Base-by-base conservation (phyloP, 2,888 invertebrate species). In the Tachina fera region DNA sequence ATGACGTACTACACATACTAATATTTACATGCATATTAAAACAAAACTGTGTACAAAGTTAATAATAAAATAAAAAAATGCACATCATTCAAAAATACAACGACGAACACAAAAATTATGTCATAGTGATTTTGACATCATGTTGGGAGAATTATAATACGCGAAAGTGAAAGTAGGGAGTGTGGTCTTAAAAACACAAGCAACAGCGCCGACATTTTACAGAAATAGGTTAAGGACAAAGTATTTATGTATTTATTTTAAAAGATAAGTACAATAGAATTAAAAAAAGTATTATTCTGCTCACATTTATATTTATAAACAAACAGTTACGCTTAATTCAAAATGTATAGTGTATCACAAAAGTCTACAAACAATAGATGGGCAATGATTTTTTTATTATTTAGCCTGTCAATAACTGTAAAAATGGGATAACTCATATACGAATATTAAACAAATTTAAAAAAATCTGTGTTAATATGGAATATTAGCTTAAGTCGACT, bases 121-220 rank as follows among this genome's bases (percentile, higher is more conserved):
- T 84, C 84, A 84, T 81, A 65, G 43, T 70, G 53, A 77, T 49
- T 78, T 79, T 79, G 79, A 76, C 83, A 79, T 79, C 83, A 79
- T 67, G 19, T 16, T 80, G 58, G 9, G 9, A 19, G 22, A 65
- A 72, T 58, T 11, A 43, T 16, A 31, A 13, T 43, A 13, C 56
- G 19, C 63, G 16, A 63, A 43, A 13, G 31, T 31, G 31, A 65
- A 65, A 39, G 31, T 49, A 60, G 67, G 72, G 80, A 67, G 65
- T 74, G 65, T 74, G 67, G 49, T 58, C 6, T 65, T 1, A 3
- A 16, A 16, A 45, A 63, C 14, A 31, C 31, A 31, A 31, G 31
- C 1, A 45, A 10, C 19, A 4, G 19, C 9, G 41, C n/a, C 22
- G 14, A 45, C 14, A 51, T 45, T 45, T 63, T 9, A 58, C n/a